Base-by-base conservation (phyloP, 2,113 vertebrate genomes). In the Mustela nigripes region DNA sequence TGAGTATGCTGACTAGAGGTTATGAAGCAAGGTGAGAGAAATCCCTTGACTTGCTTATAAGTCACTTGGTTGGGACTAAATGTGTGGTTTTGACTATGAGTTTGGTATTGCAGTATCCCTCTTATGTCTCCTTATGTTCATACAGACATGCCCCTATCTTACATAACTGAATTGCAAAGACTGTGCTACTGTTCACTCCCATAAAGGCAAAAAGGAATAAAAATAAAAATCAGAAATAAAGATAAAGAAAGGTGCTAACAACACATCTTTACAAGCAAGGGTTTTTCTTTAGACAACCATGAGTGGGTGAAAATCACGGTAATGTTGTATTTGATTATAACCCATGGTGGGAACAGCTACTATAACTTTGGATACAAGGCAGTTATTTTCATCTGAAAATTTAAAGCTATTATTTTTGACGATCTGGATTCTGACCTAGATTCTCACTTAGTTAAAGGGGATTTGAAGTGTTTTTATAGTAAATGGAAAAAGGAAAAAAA, bases 1-100 rank as follows among this genome's bases (percentile, higher is more conserved):
- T 36, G 82, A 91, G 8, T 76, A 63, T 6, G 62, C n/a, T 94
- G 80, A 96, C 11, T 65, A 60, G 65, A 76, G 15, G 2, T 87
- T 94, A 95, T 45, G 94, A 96, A 85, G 36, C 63, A 78, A 98
- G 71, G 76, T 89, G 88, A 91, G 84, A 97, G 48, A 78, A 96
- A 91, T 90, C 31, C 21, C 33, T 94, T 74, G n/a, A 84, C 81
- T 94, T 97, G 53, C n/a, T 91, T 85, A 22, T 88, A 91, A 96
- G 82, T 95, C 79, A 94, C 65, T 63, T 96, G 84, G 6, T 74
- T 82, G 45, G 33, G 74, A 96, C 22, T 42, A 33, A 73, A 85
- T 50, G 10, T 42, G 26, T 69, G 39, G 15, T 90, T 95, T 95
- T n/a, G 19, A 94, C 67, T 11, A 31, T 53, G n/a, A 67, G 26